Conservation (phyloP, 2,888 invertebrate genomes). For the Orthonevra nobilis region DNA sequence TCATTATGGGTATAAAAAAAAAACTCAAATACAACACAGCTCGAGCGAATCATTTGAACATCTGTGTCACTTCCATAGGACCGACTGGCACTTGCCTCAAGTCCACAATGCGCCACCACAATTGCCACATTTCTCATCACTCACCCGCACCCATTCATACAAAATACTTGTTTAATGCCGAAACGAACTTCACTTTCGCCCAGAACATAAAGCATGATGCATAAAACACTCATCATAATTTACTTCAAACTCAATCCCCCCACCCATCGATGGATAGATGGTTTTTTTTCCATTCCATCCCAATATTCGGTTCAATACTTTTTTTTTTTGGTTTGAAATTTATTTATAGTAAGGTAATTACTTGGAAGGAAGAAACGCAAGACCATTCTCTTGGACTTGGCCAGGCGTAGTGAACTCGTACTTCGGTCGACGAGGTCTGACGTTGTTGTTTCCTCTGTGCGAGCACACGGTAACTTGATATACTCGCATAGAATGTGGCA, state of each 20-base stretch:
- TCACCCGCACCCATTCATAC: conserved; percentile 56
- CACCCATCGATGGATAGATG: conserved; percentile 55
- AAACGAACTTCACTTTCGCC: conserved; percentile 25
- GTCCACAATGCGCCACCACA: conserved; percentile 39
- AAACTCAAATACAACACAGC: conserved; percentile 41
- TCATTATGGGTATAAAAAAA: conserved; percentile 33
- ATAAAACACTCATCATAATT: conserved; percentile 70
- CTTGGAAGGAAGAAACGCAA: conserved; percentile 35
- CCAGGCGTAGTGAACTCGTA: conserved; percentile 32
- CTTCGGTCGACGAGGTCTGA: no score
- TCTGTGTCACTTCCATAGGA: conserved; percentile 53
- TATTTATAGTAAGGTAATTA: conserved; percentile 64
- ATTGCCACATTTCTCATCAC: conserved; percentile 61
- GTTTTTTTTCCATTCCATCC: conserved; percentile 35
- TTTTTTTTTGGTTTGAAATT: not conserved
- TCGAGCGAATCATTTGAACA: conserved; percentile 61
- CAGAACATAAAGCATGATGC: conserved; percentile 56
- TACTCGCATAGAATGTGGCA: conserved; percentile 5
- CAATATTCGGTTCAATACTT: conserved; percentile 1
- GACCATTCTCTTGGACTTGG: conserved; percentile 28
- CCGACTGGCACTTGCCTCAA: conserved; percentile 21
- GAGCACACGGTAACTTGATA: conserved; percentile 40
- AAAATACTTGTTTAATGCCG: no score
- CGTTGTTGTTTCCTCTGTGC: conserved; percentile 11
- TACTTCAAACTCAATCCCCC: conserved; percentile 65